Evolutionary conservation across 2,888 invertebrate species (phyloP), one percentile per base, ranked within the genome.

Genomic region (Caenorhabditis becei): DNA sequence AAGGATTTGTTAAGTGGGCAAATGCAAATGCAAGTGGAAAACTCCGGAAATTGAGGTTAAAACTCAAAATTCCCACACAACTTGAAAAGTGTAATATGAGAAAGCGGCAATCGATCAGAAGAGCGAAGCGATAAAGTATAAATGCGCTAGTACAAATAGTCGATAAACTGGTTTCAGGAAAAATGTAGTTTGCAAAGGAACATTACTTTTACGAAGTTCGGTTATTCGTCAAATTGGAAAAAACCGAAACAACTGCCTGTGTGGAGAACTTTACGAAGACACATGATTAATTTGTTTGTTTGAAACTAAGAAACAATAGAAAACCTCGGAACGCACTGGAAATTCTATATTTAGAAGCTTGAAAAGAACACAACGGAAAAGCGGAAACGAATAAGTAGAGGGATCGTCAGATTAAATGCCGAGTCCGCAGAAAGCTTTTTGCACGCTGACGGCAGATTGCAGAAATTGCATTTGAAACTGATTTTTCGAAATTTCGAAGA

Each of bases 381-480:
- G n/a, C 35, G 59, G 44, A 35, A 70, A 26, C 20, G 47, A 28
- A 26, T 23, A 63, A 32, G 41, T 18, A 47, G 7, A 24, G 23
- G 10, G 51, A 65, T 66, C 74, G 74, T 74, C 3, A 66, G 26
- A 18, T 74, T 23, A 26, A 51, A 28, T 59, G 74, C 59, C 51
- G 5, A 18, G 41, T 65, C 58, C 74, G 74, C 66, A 66, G 37
- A 20, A 14, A 26, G 14, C 37, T 4, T 0, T 26, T 14, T 24
- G 26, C 74, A 74, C 65, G 1, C 1, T 51, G 16, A 74, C 74
- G 74, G 7, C 41, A 51, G 23, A 59, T 37, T 65, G 65, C 74
- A 66, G 41, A 59, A 11, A 28, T 28, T 11, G 23, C 10, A 49
- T 51, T 65, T 47, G 35, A 51, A 74, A 58, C 35, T 20, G 10